Percentiles rank a stretch among this genome's conserved stretches.
These are phyloP conservation scores for Drosophila trapezifrons DNA, from an alignment of 1,140 invertebrate species.

Conservation along the genomic window DNA sequence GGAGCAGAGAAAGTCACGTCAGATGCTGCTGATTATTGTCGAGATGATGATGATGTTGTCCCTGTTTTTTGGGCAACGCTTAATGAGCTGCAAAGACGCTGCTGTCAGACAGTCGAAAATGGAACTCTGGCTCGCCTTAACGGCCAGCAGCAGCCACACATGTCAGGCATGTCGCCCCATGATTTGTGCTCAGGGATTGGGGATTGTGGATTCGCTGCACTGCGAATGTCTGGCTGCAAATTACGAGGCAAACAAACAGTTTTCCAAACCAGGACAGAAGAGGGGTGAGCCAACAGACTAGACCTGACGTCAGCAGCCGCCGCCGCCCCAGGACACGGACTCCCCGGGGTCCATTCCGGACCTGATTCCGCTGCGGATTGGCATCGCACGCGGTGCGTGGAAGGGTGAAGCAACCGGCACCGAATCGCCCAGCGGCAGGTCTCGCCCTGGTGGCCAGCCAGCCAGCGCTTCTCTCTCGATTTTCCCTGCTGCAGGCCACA, in stretches of 20 bases:
- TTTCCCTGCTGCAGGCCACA: conserved; percentile 31
- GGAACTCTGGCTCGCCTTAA: conserved; percentile 34
- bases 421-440: conserved; percentile 53
- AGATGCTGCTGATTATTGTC: conserved; percentile 30
- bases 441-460: conserved; percentile 52
- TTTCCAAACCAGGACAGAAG: conserved; percentile 19
- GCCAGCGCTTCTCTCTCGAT: conserved; percentile 33
- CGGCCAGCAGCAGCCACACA: conserved; percentile 46
- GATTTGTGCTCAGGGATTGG: conserved; percentile 56
- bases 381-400: conserved; percentile 55
- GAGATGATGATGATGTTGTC: conserved; percentile 18
- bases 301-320: conserved; percentile 59
- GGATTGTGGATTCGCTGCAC: conserved; percentile 34
- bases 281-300: conserved; percentile 25
- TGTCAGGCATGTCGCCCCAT: conserved; percentile 52
- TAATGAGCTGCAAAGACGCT: conserved; percentile 75
- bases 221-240: conserved; percentile 58
- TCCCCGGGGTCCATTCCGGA: conserved; percentile 59
- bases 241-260: conserved; percentile 58
- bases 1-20: conserved; percentile 55
- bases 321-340: conserved; percentile 67
- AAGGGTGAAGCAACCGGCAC: conserved; percentile 70
- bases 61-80: conserved; percentile 47
- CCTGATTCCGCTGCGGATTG: conserved; percentile 62
- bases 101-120: conserved; percentile 54